These are phyloP conservation scores for Taeniopygia guttata DNA, from an alignment of 2,797 vertebrate genomes.

Conservation along the genomic window DNA sequence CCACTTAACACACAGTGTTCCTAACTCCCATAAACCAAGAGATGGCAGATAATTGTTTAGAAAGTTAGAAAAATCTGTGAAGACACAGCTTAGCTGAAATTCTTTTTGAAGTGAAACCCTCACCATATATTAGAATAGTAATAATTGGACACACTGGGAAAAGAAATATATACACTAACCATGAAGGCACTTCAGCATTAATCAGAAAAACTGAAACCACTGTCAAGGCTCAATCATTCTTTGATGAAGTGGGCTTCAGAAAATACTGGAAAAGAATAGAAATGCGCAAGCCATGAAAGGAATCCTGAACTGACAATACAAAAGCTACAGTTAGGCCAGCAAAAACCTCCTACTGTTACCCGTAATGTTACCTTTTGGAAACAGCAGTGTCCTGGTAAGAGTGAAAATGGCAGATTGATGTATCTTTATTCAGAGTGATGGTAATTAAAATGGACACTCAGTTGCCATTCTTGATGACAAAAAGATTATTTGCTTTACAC, in stretches of 20 bases:
- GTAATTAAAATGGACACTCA: neutral
- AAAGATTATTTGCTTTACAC: neutral
- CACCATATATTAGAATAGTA: conserved; percentile 38
- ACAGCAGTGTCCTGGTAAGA: neutral
- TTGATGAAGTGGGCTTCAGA: neutral
- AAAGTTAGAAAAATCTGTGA: conserved; percentile 58
- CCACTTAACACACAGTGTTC: conserved; percentile 1
- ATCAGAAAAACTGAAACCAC: conserved; percentile 24
- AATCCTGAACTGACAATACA: neutral
- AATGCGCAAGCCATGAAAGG: neutral
- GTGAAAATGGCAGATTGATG: neutral
- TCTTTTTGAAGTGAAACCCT: conserved; percentile 24
- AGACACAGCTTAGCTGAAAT: conserved; percentile 49
- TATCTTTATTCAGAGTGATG: neutral
- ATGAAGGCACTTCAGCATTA: conserved; percentile 31
- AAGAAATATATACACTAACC: neutral
- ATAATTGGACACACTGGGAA: conserved; percentile 36
- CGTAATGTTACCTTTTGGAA: neutral
- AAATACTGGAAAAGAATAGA: conserved; percentile 6
- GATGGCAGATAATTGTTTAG: conserved; percentile 51
- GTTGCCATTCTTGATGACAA: neutral
- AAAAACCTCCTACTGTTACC: neutral
- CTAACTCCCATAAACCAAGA: conserved; percentile 11
- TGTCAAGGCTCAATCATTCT: neutral
- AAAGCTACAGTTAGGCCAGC: neutral